Evolutionary conservation across 2,888 invertebrate species (phyloP).

Genomic region (Caradrina clavipalpis): DNA sequence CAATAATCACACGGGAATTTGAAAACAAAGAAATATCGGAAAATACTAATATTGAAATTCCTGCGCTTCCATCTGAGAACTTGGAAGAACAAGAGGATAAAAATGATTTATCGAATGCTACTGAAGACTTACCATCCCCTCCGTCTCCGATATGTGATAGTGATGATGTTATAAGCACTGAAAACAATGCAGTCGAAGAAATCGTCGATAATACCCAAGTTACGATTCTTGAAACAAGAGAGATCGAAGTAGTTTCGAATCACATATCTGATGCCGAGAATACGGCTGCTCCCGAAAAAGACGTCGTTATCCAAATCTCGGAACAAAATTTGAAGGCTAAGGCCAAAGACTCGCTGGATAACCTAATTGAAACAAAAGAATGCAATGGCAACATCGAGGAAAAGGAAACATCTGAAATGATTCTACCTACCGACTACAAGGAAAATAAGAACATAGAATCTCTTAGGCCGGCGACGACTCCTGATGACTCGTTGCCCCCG

Average conservation of each 20-base stretch:
- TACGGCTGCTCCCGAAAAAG: slow-evolving; percentile 55
- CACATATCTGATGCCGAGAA: slow-evolving; percentile 60
- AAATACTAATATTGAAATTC: slow-evolving; percentile 44
- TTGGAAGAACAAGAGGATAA: slow-evolving; percentile 47
- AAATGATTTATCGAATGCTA: slow-evolving; percentile 56
- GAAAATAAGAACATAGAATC: slow-evolving; percentile 45
- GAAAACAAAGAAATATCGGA: slow-evolving; percentile 29
- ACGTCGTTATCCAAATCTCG: slow-evolving; percentile 61
- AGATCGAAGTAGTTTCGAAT: slow-evolving; percentile 57
- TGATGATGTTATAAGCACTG: slow-evolving; percentile 45
- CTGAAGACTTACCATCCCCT: slow-evolving; percentile 74
- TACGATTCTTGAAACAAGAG: slow-evolving; percentile 51
- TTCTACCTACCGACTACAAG: slow-evolving; percentile 25
- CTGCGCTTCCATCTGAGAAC: slow-evolving; percentile 42
- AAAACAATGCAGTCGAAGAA: slow-evolving; percentile 53
- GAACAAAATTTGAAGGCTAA: slow-evolving; percentile 73
- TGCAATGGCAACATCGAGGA: slow-evolving; percentile 74
- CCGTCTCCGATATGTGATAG: slow-evolving; percentile 72
- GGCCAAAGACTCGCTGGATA: slow-evolving; percentile 68
- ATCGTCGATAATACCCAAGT: slow-evolving; percentile 59
- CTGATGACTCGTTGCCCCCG: slow-evolving; percentile 51
- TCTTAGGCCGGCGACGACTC: slow-evolving; percentile 34
- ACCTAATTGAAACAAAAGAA: slow-evolving; percentile 65
- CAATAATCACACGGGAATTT: slow-evolving; percentile 24
- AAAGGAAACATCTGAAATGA: slow-evolving; percentile 38